These are phyloP conservation scores for Vidua chalybeata DNA, from an alignment of 2,113 vertebrate species.

Conservation along the genomic window DNA sequence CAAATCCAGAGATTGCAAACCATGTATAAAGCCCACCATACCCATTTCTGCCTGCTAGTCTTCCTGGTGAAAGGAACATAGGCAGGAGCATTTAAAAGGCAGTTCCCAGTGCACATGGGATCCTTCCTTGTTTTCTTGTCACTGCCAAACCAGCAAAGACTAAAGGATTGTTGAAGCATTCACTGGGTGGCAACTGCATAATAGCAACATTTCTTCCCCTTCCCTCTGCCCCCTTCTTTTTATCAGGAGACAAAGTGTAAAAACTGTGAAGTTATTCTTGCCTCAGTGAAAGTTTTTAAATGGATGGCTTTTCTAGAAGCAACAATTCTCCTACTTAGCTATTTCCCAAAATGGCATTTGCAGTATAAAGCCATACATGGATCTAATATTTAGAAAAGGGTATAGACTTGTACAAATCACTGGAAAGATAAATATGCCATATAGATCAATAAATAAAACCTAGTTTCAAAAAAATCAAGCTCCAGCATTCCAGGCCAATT, in stretches of 20 bases:
- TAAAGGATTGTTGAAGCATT: conserved; percentile 29
- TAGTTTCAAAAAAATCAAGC: conserved; percentile 66
- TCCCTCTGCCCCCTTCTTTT: not conserved
- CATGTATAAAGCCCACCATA: not conserved
- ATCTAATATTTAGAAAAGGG: conserved; percentile 62
- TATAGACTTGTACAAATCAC: conserved; percentile 72
- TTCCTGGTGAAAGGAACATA: not conserved
- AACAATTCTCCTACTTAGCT: conserved; percentile 25
- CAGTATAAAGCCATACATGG: conserved; percentile 65
- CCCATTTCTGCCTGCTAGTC: not conserved
- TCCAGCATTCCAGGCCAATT: conserved; percentile 66
- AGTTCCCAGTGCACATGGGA: not conserved
- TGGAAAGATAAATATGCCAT: conserved; percentile 69
- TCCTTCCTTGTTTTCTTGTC: conserved; percentile 34
- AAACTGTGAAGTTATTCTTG: conserved; percentile 48
- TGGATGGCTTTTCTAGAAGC: conserved; percentile 59
- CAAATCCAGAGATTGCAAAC: not conserved
- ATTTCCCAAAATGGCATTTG: conserved; percentile 68
- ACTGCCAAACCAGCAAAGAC: conserved; percentile 14
- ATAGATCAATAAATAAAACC: conserved; percentile 76
- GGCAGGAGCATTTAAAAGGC: conserved; percentile 8
- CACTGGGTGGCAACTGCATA: conserved; percentile 2
- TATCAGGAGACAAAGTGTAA: conserved; percentile 47
- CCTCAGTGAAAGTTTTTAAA: conserved; percentile 55
- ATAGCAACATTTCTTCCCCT: conserved; percentile 19